Base-by-base conservation (phyloP, 2,797 vertebrate species). In the Anas bahamensis region DNA sequence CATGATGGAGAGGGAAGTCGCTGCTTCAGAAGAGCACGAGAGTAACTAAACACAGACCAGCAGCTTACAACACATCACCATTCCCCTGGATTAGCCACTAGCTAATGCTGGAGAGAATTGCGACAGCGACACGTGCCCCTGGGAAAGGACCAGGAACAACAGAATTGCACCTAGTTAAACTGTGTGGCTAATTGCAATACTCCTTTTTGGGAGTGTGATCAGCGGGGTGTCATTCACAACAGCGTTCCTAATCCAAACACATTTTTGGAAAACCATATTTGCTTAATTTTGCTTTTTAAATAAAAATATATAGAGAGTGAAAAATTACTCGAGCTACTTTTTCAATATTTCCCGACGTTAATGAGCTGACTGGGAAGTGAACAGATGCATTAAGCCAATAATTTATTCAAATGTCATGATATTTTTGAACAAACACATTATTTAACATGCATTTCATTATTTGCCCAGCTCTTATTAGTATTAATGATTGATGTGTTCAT, bases 341-440 rank as follows among this genome's bases (percentile, higher is more conserved):
- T 86, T 95, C 93, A 96, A 79, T 95, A 96, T 94, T 95, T 95
- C 83, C 88, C 74, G 37, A 84, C 92, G 39, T 92, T 95, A 95
- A 96, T 91, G 88, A 96, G 77, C 87, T 91, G 69, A 91, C 92
- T 97, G 94, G 65, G 88, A 96, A 95, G 77, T 77, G 86, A 95
- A 97, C 94, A 96, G 91, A 96, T 95, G 95, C 88, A 86, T 91
- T 95, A 96, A 94, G 88, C 87, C 90, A 95, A 88, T 93, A 86
- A 95, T 89, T 94, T 88, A 97, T 94, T 94, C 93, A 94, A 95
- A 94, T 95, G 87, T 76, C 94, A 94, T 88, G 80, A 69, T 97
- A 96, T 93, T 96, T 95, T 86, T 95, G 78, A 94, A 93, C 89
- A 95, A 96, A 95, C 83, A 95, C 95, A 90, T 92, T 95, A 91